Conservation (phyloP, 2,888 invertebrate species). For the Ectropis crepuscularia region DNA sequence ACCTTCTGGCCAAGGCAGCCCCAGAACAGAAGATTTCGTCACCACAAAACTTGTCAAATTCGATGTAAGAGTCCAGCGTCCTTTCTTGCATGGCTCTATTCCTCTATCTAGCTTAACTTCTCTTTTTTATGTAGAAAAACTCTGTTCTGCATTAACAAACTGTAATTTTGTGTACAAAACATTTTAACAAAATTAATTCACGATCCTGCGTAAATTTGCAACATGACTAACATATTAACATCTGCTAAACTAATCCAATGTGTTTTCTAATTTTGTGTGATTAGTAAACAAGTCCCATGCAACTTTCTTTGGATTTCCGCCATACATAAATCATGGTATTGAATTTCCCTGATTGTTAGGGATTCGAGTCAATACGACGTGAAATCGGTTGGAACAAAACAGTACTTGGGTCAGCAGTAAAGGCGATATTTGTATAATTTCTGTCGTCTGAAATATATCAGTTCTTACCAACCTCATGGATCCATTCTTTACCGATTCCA, state of each 20-base stretch:
- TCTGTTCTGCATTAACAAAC: constrained; percentile 52
- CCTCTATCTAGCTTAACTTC: constrained; percentile 48
- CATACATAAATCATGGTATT: constrained; percentile 55
- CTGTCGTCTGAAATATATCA: not conserved
- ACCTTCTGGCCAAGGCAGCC: constrained; percentile 73
- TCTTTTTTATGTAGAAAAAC: constrained; percentile 51
- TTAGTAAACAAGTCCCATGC: constrained; percentile 49
- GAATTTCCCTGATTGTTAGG: constrained; percentile 31
- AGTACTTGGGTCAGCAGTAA: constrained; percentile 4
- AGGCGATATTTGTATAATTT: not conserved
- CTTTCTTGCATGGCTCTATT: constrained; percentile 32
- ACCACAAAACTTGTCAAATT: constrained; percentile 82
- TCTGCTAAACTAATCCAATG: constrained; percentile 56
- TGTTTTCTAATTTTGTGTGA: constrained; percentile 42
- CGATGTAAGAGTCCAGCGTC: constrained; percentile 76
- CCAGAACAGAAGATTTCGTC: constrained; percentile 70
- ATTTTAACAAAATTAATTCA: constrained; percentile 67
- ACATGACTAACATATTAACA: constrained; percentile 70
- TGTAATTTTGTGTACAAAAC: constrained; percentile 43
- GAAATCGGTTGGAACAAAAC: constrained; percentile 3
- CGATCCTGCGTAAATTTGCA: constrained; percentile 60
- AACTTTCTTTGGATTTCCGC: constrained; percentile 49
- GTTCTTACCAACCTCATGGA: not conserved
- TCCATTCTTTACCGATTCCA: constrained; percentile 1
- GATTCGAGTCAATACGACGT: constrained; percentile 12